phyloP scores from a whole-genome alignment of 2,888 invertebrate species.

The Choreutis nemorana region DNA sequence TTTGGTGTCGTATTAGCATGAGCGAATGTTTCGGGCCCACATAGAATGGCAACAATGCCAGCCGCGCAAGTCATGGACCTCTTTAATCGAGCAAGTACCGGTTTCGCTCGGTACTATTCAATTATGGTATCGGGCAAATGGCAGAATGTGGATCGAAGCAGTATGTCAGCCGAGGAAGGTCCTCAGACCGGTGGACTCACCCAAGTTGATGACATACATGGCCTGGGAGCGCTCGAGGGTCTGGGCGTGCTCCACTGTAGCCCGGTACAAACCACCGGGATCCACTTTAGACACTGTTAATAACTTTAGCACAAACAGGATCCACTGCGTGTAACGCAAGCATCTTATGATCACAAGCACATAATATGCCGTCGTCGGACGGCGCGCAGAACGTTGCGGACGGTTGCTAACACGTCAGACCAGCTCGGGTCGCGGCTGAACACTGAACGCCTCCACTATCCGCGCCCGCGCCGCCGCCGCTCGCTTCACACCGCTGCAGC shows the following conservation, averaged over 20 bases:
- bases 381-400: constrained; percentile 27
- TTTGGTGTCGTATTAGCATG: too few relatives aligned
- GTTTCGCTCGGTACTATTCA: constrained; percentile 49
- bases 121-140: constrained; percentile 35
- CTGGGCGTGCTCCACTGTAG: constrained; percentile 60
- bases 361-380: constrained; percentile 32
- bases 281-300: constrained; percentile 54
- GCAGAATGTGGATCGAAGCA: constrained; percentile 37
- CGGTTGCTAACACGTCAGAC: constrained; percentile 30
- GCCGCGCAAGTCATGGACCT: constrained; percentile 12
- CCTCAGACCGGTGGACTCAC: constrained; percentile 51
- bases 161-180: constrained; percentile 26
- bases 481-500: constrained; percentile 14
- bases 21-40: too few relatives aligned
- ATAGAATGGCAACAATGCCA: too few relatives aligned
- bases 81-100: constrained; percentile 34
- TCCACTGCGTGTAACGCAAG: constrained; percentile 49
- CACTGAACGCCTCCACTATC: constrained; percentile 31
- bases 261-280: constrained; percentile 59
- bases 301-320: constrained; percentile 47
- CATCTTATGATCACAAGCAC: constrained; percentile 48
- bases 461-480: constrained; percentile 12
- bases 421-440: constrained; percentile 40
- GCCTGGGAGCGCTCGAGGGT: constrained; percentile 64
- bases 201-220: constrained; percentile 67